A percentile compares a stretch with the other conserved stretches of the same genome.
phyloP scores from a whole-genome alignment of 1,140 invertebrate genomes.

The Heliconius congener region DNA sequence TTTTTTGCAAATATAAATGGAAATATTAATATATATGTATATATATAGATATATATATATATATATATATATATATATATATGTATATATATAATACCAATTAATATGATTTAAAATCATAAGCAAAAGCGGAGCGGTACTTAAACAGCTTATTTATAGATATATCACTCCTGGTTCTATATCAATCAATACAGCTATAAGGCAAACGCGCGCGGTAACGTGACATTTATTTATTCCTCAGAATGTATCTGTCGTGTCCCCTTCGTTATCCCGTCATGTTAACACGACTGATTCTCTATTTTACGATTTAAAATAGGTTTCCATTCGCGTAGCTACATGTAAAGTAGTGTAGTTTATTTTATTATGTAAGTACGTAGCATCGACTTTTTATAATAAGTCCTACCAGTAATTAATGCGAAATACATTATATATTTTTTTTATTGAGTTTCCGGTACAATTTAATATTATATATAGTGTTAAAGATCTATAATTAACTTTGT shows the following conservation, averaged over 20 bases:
- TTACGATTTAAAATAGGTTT: conserved; percentile 35
- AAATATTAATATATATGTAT: no score
- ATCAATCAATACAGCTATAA: conserved; percentile 65
- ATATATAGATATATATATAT: no score
- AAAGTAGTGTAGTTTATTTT: background rate
- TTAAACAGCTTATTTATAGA: conserved; percentile 4
- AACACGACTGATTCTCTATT: conserved; percentile 43
- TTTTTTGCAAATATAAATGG: no score
- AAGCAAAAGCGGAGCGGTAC: background rate
- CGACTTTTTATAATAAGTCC: no score
- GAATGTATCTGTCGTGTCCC: conserved; percentile 68
- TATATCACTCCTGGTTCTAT: conserved; percentile 44
- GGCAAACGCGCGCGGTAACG: conserved; percentile 53
- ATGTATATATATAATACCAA: no score
- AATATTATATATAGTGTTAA: no score
- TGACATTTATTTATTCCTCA: conserved; percentile 74
- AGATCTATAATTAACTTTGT: background rate
- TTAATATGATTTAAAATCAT: no score
- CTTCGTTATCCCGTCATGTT: conserved; percentile 46
- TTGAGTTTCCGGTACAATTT: no score
- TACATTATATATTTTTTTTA: no score
- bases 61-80: no score
- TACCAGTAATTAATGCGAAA: no score
- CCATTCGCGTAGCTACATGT: background rate
- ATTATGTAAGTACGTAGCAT: background rate